Evolutionary conservation across 2,113 vertebrate genomes (phyloP).

Genomic region (Oreotrochilus melanogaster): DNA sequence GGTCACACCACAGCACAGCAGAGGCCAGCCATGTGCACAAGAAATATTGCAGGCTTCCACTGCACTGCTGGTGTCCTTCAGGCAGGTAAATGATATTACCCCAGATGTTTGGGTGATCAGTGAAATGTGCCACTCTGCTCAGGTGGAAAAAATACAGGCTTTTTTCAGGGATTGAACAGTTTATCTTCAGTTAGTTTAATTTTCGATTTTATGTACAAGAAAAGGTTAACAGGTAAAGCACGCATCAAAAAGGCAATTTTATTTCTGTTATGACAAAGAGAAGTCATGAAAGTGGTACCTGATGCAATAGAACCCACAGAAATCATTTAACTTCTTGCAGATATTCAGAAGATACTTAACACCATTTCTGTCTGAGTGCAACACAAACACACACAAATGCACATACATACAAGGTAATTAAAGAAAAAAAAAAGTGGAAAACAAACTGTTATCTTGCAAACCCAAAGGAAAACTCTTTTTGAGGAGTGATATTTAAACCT

Average conservation of each 20-base stretch:
- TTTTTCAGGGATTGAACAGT: not conserved
- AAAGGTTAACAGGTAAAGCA: not conserved
- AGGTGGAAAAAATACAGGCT: not conserved
- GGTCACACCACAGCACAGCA: not conserved
- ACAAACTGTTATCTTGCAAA: not conserved
- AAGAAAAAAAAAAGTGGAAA: not conserved
- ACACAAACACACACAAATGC: not conserved
- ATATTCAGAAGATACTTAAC: not conserved
- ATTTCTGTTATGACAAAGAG: not conserved
- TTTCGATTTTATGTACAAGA: not conserved
- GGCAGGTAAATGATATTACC: not conserved
- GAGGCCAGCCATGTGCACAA: not conserved
- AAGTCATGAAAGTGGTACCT: not conserved
- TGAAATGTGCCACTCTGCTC: not conserved
- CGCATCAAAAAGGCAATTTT: conserved; percentile 9
- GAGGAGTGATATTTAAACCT: not conserved
- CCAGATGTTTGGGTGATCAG: not conserved
- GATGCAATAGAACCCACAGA: not conserved
- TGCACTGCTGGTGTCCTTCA: not conserved
- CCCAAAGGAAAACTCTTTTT: not conserved
- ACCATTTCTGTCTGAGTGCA: not conserved
- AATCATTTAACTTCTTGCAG: not conserved
- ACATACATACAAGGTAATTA: not conserved
- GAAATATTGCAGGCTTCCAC: not conserved
- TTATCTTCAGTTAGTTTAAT: not conserved